Evolutionary conservation across 2,113 vertebrate genomes (phyloP).

Genomic region (Callipepla californica): DNA sequence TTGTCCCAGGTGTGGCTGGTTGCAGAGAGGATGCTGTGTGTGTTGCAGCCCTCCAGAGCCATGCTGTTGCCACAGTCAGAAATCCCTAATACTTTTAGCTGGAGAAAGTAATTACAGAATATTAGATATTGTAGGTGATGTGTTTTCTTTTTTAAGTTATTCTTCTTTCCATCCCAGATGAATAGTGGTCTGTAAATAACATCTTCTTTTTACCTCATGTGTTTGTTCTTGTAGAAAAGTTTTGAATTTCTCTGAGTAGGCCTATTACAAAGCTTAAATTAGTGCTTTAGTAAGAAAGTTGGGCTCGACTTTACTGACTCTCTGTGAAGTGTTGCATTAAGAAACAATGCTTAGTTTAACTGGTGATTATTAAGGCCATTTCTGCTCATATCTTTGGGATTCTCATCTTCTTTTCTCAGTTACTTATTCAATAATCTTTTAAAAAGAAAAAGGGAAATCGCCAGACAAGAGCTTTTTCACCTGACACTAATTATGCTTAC

Average conservation of each 20-base stretch:
- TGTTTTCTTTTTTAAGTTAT: neutral
- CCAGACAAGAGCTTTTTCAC: neutral
- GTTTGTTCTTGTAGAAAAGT: neutral
- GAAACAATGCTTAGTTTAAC: slow-evolving; percentile 41
- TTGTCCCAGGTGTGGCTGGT: neutral
- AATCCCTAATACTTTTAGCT: neutral
- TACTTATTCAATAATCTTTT: slow-evolving; percentile 15
- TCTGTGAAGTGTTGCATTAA: slow-evolving; percentile 39
- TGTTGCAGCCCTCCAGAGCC: neutral
- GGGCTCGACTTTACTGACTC: slow-evolving; percentile 43
- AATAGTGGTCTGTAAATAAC: neutral
- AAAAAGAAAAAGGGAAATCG: neutral
- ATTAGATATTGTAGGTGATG: neutral
- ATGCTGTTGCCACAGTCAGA: neutral
- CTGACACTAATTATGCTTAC: neutral
- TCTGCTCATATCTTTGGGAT: slow-evolving; percentile 21
- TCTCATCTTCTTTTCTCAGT: slow-evolving; percentile 22
- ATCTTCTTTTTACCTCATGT: neutral
- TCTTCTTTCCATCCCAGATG: neutral
- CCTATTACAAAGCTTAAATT: neutral
- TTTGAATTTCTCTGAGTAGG: neutral
- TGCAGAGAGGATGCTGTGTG: accelerated
- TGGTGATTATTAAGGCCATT: neutral
- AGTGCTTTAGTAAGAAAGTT: neutral
- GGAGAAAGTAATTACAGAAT: neutral